These are phyloP conservation scores for Pollicipes pollicipes DNA, from an alignment of 1,140 invertebrate species.

Conservation along the genomic window DNA sequence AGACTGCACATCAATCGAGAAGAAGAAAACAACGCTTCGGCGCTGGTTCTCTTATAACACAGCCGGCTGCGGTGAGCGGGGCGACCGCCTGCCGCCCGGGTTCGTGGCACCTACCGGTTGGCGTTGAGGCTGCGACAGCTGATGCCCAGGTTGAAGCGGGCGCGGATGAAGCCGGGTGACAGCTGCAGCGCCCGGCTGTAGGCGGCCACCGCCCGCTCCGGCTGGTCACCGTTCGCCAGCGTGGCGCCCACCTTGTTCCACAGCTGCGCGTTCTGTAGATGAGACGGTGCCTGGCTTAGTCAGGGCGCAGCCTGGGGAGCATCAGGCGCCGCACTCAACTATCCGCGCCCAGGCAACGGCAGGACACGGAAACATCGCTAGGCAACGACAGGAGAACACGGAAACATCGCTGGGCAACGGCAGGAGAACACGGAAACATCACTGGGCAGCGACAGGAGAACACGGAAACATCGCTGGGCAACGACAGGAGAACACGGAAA, in stretches of 20 bases:
- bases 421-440: neutral
- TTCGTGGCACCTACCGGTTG: constrained; percentile 32
- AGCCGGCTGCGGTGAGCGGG: no score
- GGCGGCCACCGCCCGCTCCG: constrained; percentile 88
- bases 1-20: no score
- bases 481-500: neutral
- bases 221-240: constrained; percentile 80
- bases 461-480: neutral
- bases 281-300: neutral
- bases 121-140: constrained; percentile 91
- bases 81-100: neutral
- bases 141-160: constrained; percentile 93
- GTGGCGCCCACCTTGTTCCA: constrained; percentile 97
- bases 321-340: no score
- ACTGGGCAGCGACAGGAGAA: constrained; percentile 3
- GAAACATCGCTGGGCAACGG: neutral
- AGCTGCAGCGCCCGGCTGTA: constrained; percentile 81
- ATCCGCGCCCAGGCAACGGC: neutral
- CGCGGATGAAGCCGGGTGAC: constrained; percentile 87
- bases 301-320: neutral
- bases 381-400: neutral
- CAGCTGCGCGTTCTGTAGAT: constrained; percentile 49
- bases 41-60: no score
- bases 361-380: neutral
- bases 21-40: no score